phyloP scores from a whole-genome alignment of 92 coral and sea anemone genomes.

The Phymanthus crucifer region DNA sequence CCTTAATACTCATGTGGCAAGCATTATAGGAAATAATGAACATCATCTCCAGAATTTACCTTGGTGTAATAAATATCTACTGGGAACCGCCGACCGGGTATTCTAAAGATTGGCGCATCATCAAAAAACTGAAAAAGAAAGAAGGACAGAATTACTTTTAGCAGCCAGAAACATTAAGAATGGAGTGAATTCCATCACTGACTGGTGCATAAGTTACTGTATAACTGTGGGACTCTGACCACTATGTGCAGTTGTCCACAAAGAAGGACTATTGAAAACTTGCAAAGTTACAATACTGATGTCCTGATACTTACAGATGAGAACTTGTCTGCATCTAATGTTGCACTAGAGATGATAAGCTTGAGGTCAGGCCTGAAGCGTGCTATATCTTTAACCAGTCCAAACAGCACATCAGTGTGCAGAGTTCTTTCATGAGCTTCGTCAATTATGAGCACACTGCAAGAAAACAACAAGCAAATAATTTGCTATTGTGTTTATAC shows the following conservation, averaged over 20 bases:
- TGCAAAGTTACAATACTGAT: too few species aligned
- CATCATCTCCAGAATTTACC: slow-evolving; percentile 35
- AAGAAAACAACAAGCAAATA: background rate
- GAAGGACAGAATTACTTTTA: background rate
- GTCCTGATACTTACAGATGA: slow-evolving; percentile 59
- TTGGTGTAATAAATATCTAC: slow-evolving; percentile 96
- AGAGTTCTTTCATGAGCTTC: slow-evolving; percentile 98
- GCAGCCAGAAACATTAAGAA: background rate
- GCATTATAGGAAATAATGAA: background rate
- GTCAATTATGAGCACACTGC: slow-evolving; percentile 89
- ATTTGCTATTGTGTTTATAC: background rate
- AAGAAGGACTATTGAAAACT: too few species aligned
- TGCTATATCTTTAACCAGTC: slow-evolving; percentile 93
- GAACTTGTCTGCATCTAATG: slow-evolving; percentile 97
- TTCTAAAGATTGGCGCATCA: slow-evolving; percentile 97
- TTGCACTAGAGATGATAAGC: slow-evolving; percentile 94
- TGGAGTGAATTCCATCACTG: too few species aligned
- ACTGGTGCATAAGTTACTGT: too few species aligned
- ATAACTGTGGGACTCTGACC: background rate
- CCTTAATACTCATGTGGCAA: too few species aligned
- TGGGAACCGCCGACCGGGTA: slow-evolving; percentile 98
- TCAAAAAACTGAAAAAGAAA: slow-evolving; percentile 79
- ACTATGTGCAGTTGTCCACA: too few species aligned
- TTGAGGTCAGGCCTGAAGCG: slow-evolving; percentile 92
- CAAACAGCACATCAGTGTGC: slow-evolving; percentile 95